These are phyloP conservation scores for Epinotia nisella DNA, from an alignment of 2,888 invertebrate species.

Conservation along the genomic window DNA sequence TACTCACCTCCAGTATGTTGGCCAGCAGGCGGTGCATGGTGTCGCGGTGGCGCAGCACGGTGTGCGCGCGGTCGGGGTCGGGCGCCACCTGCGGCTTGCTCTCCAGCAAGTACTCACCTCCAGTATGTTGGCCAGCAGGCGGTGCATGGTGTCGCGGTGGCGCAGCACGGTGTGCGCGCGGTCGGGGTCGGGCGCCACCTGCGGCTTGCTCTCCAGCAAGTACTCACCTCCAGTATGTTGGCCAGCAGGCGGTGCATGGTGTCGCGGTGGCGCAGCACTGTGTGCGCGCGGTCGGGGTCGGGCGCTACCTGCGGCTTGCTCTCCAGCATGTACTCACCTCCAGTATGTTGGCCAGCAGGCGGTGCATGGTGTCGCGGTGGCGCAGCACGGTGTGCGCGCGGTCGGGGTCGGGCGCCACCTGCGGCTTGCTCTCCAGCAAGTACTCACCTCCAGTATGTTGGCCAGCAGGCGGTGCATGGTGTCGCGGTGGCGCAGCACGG, in stretches of 20 bases:
- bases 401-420: too few relatives aligned
- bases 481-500: conserved; percentile 57
- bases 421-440: too few relatives aligned
- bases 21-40: conserved; percentile 61
- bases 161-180: too few relatives aligned
- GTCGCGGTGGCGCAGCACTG: conserved; percentile 57
- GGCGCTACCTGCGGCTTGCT: conserved; percentile 54
- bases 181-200: too few relatives aligned
- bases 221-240: conserved; percentile 63
- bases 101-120: conserved; percentile 52
- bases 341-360: too few relatives aligned
- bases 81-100: conserved; percentile 54
- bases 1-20: conserved; percentile 63
- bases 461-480: conserved; percentile 61
- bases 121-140: too few relatives aligned
- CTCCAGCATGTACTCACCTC: conserved; percentile 54
- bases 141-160: too few relatives aligned
- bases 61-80: conserved; percentile 56
- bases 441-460: conserved; percentile 63
- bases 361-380: too few relatives aligned
- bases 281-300: conserved; percentile 56
- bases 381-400: too few relatives aligned
- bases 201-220: too few relatives aligned
- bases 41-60: conserved; percentile 57
- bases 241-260: conserved; percentile 61